These are phyloP conservation scores for Zophobas atratus DNA, from an alignment of 1,140 invertebrate species.

Conservation along the genomic window DNA sequence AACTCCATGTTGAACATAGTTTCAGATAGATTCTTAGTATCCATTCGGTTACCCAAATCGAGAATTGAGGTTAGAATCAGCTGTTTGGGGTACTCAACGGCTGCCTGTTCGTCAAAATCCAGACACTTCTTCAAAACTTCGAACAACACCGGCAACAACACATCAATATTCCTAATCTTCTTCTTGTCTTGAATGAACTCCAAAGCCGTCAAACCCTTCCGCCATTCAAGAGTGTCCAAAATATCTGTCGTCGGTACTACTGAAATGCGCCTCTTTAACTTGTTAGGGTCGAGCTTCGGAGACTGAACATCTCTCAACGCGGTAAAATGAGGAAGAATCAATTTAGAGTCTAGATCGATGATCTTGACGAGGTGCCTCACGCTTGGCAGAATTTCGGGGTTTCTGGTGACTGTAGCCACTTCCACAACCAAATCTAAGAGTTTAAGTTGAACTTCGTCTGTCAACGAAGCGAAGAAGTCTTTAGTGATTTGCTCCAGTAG, in stretches of 20 bases:
- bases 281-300: constrained; percentile 59
- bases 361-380: constrained; percentile 79
- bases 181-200: constrained; percentile 91
- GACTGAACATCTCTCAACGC: constrained; percentile 71
- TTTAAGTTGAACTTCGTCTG: constrained; percentile 60
- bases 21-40: constrained; percentile 72
- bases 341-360: constrained; percentile 77
- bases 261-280: constrained; percentile 66
- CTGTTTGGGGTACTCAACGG: constrained; percentile 93
- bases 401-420: constrained; percentile 53
- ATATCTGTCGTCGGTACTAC: constrained; percentile 72
- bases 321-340: constrained; percentile 75
- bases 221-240: constrained; percentile 80
- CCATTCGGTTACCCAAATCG: constrained; percentile 75
- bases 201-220: constrained; percentile 82
- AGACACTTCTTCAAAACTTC: constrained; percentile 86
- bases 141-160: constrained; percentile 83
- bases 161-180: constrained; percentile 77
- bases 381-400: constrained; percentile 70
- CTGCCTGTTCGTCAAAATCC: constrained; percentile 84
- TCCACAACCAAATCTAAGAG: constrained; percentile 68
- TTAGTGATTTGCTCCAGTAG: constrained; percentile 74
- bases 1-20: constrained; percentile 84
- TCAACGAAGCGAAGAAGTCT: constrained; percentile 69
- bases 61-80: constrained; percentile 85